Conservation (phyloP, 1,140 invertebrate genomes). For the Nomia melanderi region DNA sequence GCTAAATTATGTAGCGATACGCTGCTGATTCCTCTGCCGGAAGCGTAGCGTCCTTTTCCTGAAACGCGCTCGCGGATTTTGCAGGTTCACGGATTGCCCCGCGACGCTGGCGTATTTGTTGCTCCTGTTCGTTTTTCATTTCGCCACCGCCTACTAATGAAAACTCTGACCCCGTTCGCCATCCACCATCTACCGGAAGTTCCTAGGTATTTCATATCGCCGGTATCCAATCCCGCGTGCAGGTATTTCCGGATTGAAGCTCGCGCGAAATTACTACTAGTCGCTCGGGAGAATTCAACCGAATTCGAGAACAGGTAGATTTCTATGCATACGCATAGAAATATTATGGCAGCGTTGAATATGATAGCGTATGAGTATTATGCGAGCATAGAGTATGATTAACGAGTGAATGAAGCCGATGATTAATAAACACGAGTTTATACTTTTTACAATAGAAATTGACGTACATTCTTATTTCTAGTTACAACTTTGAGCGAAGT, state of each 20-base stretch:
- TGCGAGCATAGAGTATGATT: no score
- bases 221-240: background rate
- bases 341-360: no score
- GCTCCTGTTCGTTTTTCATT: conserved; percentile 10
- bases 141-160: background rate
- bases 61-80: background rate
- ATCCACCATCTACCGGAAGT: background rate
- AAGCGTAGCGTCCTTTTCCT: background rate
- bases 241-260: background rate
- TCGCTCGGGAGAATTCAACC: background rate
- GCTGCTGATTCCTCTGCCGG: background rate
- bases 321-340: no score
- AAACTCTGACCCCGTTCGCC: conserved; percentile 18
- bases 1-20: conserved; percentile 8
- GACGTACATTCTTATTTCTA: no score
- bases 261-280: background rate
- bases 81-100: background rate
- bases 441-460: no score
- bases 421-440: no score
- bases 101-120: background rate
- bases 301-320: background rate
- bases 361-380: no score
- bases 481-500: no score
- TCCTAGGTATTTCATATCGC: background rate
- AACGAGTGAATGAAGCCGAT: no score